Base-by-base conservation (phyloP, 2,888 invertebrate species). In the Tuberolachnus salignus region DNA sequence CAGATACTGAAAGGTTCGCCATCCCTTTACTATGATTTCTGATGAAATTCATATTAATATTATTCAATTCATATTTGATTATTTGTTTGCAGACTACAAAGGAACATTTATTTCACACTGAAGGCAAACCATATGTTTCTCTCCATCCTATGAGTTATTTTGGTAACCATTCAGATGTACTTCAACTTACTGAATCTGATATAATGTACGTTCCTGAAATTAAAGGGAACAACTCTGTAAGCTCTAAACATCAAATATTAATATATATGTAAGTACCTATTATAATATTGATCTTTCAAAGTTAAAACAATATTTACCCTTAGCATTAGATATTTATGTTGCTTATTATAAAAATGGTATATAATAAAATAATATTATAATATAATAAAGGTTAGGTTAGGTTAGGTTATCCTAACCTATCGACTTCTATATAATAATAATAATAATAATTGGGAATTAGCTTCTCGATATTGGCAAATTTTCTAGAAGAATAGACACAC, bases 131-230 rank as follows among this genome's bases (percentile, higher is more conserved):
- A 0, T 98, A 93, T 85, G 91, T 96, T 8, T 92, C 93, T 70
- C 88, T 98, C 0, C 95, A 98, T 84, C 98, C 98, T 0, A 93
- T 93, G 83, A 92, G 95, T 66, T 92, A 92, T 85, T 97, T 97
- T 86, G 92, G 94, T 13, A 92, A 90, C 83, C 90, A 94, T 83
- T 91, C 93, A 0, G 92, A 94, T 81, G 86, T 92, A 2, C 86
- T 98, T 19, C 92, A 93, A 83, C 86, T 96, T 1, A 89, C 89
- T 19, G 94, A 94, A 74, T 88, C 89, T 59, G 94, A 95, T 83
- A 90, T 94, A 82, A 87, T 90, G 74, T 82, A 85, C 81, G 85
- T 89, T 14, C 92, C 92, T 0, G 86, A 87, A 0, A 93, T 90
- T 82, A 90, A 90, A 83, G 90, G 90, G 49, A 92, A 91, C 84